Evolutionary conservation across 2,797 vertebrate species (phyloP).

Genomic region (Ataeniobius toweri): DNA sequence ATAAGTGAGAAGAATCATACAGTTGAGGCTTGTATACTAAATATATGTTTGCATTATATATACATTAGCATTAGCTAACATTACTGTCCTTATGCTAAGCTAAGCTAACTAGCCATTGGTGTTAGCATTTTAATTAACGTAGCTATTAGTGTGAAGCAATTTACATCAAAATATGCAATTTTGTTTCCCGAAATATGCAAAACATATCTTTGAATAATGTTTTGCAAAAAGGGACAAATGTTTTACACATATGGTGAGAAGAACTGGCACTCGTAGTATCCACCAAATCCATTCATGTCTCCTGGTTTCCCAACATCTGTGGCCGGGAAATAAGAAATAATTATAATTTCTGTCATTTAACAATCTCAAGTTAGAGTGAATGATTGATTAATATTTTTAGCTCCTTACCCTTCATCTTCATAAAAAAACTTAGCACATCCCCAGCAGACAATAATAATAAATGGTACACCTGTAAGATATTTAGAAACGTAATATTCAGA

Average conservation of each 20-base stretch:
- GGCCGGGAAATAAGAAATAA: not conserved
- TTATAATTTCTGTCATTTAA: not conserved
- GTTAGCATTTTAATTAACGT: not conserved
- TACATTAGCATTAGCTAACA: not conserved
- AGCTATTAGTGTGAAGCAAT: not conserved
- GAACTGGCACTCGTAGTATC: constrained; percentile 91
- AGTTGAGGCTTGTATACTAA: not conserved
- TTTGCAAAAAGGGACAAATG: not conserved
- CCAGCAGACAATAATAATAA: constrained; percentile 84
- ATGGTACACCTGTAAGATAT: constrained; percentile 81
- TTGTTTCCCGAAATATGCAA: not conserved
- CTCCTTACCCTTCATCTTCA: constrained; percentile 88
- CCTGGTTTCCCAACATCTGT: constrained; percentile 94
- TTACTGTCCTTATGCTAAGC: not conserved
- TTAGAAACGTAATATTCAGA: not conserved
- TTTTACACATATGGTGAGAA: constrained; percentile 89
- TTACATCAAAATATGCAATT: not conserved
- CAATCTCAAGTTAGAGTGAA: not conserved
- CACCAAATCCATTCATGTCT: constrained; percentile 87
- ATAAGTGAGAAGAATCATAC: not conserved
- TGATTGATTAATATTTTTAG: not conserved
- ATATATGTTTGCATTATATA: not conserved
- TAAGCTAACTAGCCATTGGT: constrained; percentile 1
- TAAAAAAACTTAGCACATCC: constrained; percentile 84
- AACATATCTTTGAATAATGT: not conserved